These are phyloP conservation scores for Okapia johnstoni DNA, from an alignment of 2,113 vertebrate genomes.

Conservation along the genomic window DNA sequence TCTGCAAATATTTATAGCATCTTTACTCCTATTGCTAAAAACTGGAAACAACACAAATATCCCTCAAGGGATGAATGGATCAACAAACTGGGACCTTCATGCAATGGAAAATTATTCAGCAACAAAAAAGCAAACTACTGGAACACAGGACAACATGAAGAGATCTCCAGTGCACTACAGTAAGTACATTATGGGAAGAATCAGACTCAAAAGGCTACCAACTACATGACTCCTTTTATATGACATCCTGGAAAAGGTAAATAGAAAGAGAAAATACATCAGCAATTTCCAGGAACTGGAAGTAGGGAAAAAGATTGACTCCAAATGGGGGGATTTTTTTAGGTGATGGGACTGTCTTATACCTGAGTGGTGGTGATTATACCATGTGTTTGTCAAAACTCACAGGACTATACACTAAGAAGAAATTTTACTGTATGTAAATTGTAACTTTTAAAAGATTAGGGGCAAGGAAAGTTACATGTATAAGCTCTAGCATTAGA, in stretches of 20 bases:
- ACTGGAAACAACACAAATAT: neutral
- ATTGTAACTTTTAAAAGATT: neutral
- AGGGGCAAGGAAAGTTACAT: neutral
- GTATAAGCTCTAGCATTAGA: neutral
- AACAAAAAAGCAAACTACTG: neutral
- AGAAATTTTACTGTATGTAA: neutral
- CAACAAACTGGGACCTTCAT: neutral
- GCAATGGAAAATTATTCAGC: neutral
- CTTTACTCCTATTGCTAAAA: neutral
- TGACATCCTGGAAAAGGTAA: neutral
- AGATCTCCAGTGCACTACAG: neutral
- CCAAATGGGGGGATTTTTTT: neutral
- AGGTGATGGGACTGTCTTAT: neutral
- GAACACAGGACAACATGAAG: neutral
- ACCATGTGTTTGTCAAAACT: neutral
- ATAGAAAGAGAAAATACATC: neutral
- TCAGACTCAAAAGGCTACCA: neutral
- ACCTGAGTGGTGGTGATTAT: neutral
- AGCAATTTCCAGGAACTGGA: neutral
- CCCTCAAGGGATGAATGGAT: neutral
- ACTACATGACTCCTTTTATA: neutral
- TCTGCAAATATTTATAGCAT: neutral
- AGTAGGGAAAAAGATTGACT: neutral
- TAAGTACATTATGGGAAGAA: neutral
- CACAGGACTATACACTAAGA: neutral